Base-by-base conservation (phyloP, 2,888 invertebrate genomes). In the Poecilus cupreus region DNA sequence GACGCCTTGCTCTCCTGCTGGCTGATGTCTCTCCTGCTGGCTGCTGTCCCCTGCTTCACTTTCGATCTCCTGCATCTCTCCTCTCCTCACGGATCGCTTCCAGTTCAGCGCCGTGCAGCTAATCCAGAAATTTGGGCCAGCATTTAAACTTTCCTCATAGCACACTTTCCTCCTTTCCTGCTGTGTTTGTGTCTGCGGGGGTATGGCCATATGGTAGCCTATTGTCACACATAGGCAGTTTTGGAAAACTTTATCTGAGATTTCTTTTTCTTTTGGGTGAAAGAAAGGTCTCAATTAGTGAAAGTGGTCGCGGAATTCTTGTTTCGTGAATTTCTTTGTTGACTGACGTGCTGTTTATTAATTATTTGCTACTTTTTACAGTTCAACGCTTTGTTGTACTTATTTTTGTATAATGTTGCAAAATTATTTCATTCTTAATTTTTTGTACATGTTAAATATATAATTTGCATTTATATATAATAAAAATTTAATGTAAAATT, bases 41-140 rank as follows among this genome's bases (percentile, higher is more conserved):
- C 77, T 60, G 43, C 26, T 46, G 57, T 78, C 75, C 46, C 60
- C 26, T 26, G 60, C 26, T 18, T 16, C 16, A 54, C n/a, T n/a
- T n/a, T 54, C 54, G 54, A 3, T 57, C 8, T 37, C 37, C 37
- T 60, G 24, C 60, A 32, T 60, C 60, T 18, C 51, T 51, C 51
- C 43, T 51, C 51, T 51, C 51, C 18, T n/a, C 13, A 2, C 18
- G 51, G 51, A 51, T 51, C 51, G 51, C 18, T 51, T 51, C 18
- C 49, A 8, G 32, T 32, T 32, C 32, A 3, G 32, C 32, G 32
- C 18, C n/a, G 26, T 54, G 18, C 64, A 24, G 26, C 60, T 78
- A 60, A 78, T 78, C 77, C 78, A 39, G 78, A 64, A 43, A 78
- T 78, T 78, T 46, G 11, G 64, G 78, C 43, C 78, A 78, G 46